phyloP scores from a whole-genome alignment of 2,113 vertebrate species.

The Cyrtonyx montezumae region DNA sequence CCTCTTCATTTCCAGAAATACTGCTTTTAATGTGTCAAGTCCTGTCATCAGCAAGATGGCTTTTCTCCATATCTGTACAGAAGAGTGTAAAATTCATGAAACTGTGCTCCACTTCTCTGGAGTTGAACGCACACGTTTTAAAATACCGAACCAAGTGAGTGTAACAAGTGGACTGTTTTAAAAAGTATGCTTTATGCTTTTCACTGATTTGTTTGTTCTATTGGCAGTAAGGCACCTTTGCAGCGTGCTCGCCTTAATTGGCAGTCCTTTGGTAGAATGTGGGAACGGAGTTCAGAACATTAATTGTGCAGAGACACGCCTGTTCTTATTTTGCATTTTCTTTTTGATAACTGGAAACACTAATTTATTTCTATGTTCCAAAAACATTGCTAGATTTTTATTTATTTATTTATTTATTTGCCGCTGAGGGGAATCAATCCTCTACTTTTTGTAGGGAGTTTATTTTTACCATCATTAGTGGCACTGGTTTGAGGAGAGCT shows the following conservation, averaged over 20 bases:
- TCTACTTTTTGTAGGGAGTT: not conserved
- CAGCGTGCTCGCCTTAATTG: not conserved
- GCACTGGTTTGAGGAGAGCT: not conserved
- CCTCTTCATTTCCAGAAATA: constrained; percentile 29
- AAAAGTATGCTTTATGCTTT: not conserved
- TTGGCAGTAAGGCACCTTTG: not conserved
- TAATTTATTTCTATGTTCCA: not conserved
- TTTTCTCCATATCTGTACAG: constrained; percentile 21
- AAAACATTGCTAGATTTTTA: not conserved
- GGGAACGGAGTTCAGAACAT: not conserved
- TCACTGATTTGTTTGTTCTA: not conserved
- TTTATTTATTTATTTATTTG: not conserved
- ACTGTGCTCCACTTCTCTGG: not conserved
- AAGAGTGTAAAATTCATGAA: not conserved
- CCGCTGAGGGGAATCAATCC: not conserved
- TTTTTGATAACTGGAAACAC: not conserved
- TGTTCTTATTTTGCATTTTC: not conserved
- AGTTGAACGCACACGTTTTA: not conserved
- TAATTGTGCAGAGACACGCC: not conserved
- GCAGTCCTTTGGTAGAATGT: not conserved
- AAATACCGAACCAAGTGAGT: not conserved
- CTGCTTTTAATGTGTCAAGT: constrained; percentile 37
- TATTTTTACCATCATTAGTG: not conserved
- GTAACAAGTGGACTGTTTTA: not conserved
- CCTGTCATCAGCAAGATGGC: not conserved